Conservation (phyloP, 1,140 invertebrate genomes). For the Megalonaias nervosa region DNA sequence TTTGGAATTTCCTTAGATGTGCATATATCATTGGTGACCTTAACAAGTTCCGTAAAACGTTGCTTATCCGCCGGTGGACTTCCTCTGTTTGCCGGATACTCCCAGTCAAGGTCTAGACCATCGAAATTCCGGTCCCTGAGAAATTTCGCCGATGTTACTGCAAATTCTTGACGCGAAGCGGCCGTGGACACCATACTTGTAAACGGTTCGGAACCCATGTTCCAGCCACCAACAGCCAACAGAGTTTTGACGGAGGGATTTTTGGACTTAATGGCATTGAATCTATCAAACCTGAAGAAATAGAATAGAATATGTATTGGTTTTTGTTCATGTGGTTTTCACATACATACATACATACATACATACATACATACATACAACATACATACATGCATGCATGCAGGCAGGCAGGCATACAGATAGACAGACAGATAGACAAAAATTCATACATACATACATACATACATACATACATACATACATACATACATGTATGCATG, state of each 20-base stretch:
- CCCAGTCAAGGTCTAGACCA: slow-evolving; percentile 97
- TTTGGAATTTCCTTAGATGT: too few relatives aligned
- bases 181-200: slow-evolving; percentile 59
- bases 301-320: background rate
- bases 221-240: slow-evolving; percentile 97
- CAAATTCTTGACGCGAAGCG: slow-evolving; percentile 52
- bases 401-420: slow-evolving; percentile 8
- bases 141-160: slow-evolving; percentile 82
- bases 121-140: slow-evolving; percentile 94
- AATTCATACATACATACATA: too few relatives aligned
- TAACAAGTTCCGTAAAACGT: slow-evolving; percentile 90
- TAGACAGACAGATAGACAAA: too few relatives aligned
- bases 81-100: slow-evolving; percentile 93
- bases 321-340: background rate
- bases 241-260: slow-evolving; percentile 94
- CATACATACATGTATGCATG: too few relatives aligned
- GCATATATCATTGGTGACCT: slow-evolving; percentile 72
- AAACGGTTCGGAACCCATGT: slow-evolving; percentile 88
- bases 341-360: background rate
- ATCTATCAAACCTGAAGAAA: slow-evolving; percentile 44
- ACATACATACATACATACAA: slow-evolving; percentile 9
- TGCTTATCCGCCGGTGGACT: slow-evolving; percentile 91
- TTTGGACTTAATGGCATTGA: slow-evolving; percentile 81
- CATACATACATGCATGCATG: slow-evolving; percentile 14
- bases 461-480: background rate